Conservation (phyloP, 2,797 vertebrate genomes). For the Helarctos malayanus region DNA sequence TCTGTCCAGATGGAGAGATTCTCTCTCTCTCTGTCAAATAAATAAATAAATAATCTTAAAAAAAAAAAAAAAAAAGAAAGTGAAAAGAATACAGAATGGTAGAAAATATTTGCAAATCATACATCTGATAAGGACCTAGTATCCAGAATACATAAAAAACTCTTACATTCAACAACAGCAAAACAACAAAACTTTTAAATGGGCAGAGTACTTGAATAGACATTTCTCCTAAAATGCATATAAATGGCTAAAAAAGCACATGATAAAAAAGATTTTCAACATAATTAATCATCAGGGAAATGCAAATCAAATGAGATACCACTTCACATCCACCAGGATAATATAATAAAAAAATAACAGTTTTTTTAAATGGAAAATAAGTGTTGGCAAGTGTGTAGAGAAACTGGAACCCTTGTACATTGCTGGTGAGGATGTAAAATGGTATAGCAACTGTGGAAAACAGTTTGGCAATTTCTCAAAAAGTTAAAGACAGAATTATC, state of each 20-base stretch:
- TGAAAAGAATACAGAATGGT: not conserved
- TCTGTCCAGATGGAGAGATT: not conserved
- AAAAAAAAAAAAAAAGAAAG: not conserved
- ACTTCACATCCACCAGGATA: not conserved
- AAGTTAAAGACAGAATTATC: slow-evolving; percentile 4
- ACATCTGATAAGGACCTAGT: not conserved
- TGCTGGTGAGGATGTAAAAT: not conserved
- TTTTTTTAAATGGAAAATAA: slow-evolving; percentile 1
- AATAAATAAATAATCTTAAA: no score
- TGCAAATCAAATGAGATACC: not conserved
- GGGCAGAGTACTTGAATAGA: not conserved
- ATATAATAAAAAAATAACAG: not conserved
- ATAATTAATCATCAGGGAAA: not conserved
- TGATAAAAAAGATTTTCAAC: not conserved
- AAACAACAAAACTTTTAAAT: not conserved
- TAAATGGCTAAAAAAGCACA: not conserved
- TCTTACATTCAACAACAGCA: slow-evolving; percentile 3
- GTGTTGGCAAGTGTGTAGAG: not conserved
- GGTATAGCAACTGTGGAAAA: not conserved
- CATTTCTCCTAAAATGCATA: not conserved
- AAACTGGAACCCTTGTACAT: not conserved
- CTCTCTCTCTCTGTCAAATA: no score
- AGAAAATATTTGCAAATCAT: slow-evolving; percentile 12
- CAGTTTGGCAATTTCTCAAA: not conserved
- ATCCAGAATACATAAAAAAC: not conserved